Evolutionary conservation across 2,113 vertebrate species (phyloP).

Genomic region (Callocephalon fimbriatum): DNA sequence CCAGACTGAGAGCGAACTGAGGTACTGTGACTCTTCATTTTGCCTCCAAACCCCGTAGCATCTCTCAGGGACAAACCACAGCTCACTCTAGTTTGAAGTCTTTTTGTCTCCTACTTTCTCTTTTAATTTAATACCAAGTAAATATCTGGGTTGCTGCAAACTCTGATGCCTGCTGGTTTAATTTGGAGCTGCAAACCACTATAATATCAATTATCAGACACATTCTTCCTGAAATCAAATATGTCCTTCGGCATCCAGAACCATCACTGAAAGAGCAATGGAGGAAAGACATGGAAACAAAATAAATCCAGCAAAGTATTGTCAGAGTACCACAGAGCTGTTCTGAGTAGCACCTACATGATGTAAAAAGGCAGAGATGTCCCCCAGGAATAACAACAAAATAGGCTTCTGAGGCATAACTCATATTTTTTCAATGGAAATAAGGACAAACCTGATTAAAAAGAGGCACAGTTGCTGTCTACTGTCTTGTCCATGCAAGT

Average conservation of each 20-base stretch:
- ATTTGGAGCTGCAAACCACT: not conserved
- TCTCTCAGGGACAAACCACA: not conserved
- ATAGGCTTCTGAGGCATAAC: not conserved
- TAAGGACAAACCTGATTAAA: not conserved
- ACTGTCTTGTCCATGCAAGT: not conserved
- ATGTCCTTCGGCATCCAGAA: not conserved
- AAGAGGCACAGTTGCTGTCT: not conserved
- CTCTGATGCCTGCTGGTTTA: not conserved
- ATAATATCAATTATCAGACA: not conserved
- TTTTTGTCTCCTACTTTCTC: not conserved
- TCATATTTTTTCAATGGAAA: not conserved
- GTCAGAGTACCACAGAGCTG: not conserved
- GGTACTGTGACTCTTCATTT: not conserved
- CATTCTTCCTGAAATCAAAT: not conserved
- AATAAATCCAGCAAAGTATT: not conserved
- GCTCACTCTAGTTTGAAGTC: not conserved
- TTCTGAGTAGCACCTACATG: accelerated
- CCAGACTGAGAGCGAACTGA: not conserved
- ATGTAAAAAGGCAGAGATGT: not conserved
- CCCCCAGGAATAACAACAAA: not conserved
- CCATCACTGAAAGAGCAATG: not conserved
- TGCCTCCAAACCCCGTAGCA: not conserved
- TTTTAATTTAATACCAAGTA: not conserved
- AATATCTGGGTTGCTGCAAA: not conserved
- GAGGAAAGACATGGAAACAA: not conserved